Base-by-base conservation (phyloP, 2,888 invertebrate genomes). In the Trissoscelio sp. region DNA sequence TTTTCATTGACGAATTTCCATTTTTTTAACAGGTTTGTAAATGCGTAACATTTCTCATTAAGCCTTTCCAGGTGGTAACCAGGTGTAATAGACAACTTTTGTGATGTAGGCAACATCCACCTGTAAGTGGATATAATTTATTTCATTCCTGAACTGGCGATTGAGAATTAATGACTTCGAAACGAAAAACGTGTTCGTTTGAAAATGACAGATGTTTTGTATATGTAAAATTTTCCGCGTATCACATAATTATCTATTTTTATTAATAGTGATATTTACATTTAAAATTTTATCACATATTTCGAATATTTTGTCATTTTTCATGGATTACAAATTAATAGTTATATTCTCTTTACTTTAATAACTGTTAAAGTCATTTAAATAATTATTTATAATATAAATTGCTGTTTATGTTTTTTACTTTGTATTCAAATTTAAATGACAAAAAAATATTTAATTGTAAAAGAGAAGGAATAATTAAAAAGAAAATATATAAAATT, bases 171-270 rank as follows among this genome's bases (percentile, higher is more conserved):
- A 46, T 46, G 46, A 46, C 46, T 46, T 46, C 44, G 9, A 46
- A 20, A 46, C 46, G 46, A 46, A 46, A 46, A 46, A 46, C 46
- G 20, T 20, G 46, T 46, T 46, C 20, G 18, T 46, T 46, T 46
- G 46, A 46, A 46, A 46, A 46, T 46, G 46, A 46, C 46, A 46
- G 46, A 46, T 46, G 46, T 46, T 46, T 20, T 46, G 46, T 46
- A 20, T 46, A 46, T 46, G 46, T 46, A 46, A 46, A 46, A 20
- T 46, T 46, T 46, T 46, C 46, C 46, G 46, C 46, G 11, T 11
- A 46, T 46, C 20, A 46, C 18, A 46, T 46, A 20, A 46, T 46
- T 46, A 46, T 46, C 46, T 20, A 20, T 20, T 18, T 46, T 46
- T 46, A 46, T 46, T 46, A 46, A 46, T 46, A 46, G 20, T 11